These are phyloP conservation scores for Panagrolaimus sp. DNA, from an alignment of 1,140 invertebrate genomes.

Conservation along the genomic window DNA sequence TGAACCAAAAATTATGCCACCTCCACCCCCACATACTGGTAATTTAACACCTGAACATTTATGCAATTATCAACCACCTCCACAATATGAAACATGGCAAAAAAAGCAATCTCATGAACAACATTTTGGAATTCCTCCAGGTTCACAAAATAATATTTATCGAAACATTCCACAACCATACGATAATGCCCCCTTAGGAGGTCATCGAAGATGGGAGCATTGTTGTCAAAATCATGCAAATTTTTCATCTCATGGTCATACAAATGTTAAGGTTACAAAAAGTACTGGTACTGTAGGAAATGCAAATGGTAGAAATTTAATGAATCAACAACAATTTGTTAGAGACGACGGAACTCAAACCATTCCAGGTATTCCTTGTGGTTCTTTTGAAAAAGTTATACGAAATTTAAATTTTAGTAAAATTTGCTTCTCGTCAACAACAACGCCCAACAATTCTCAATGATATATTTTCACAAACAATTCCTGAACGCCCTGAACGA, in stretches of 20 bases:
- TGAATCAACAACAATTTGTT: not conserved
- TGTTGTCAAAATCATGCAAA: not conserved
- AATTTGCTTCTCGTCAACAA: not conserved
- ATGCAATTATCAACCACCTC: slow-evolving; percentile 31
- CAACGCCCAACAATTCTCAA: slow-evolving; percentile 10
- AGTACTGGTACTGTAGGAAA: not conserved
- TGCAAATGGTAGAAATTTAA: not conserved
- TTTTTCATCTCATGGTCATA: not conserved
- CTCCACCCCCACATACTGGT: not conserved
- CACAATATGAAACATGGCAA: slow-evolving; percentile 37
- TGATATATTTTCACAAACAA: slow-evolving; percentile 4
- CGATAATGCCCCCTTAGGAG: slow-evolving; percentile 1
- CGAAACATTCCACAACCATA: slow-evolving; percentile 5
- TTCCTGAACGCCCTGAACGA: not conserved
- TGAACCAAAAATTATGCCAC: slow-evolving; percentile 13
- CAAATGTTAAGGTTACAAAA: not conserved
- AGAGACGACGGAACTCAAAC: slow-evolving; percentile 28
- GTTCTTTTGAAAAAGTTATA: not conserved
- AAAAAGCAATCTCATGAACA: not conserved
- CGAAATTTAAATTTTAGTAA: not conserved
- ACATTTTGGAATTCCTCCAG: not conserved
- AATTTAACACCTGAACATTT: slow-evolving; percentile 9
- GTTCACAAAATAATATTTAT: not conserved
- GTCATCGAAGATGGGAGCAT: slow-evolving; percentile 10
- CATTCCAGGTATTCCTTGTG: slow-evolving; percentile 6